A percentile compares a stretch with the other conserved stretches of the same genome.
Conservation (phyloP, 2,888 invertebrate genomes). For the Hirtodrosophila histrioides region DNA sequence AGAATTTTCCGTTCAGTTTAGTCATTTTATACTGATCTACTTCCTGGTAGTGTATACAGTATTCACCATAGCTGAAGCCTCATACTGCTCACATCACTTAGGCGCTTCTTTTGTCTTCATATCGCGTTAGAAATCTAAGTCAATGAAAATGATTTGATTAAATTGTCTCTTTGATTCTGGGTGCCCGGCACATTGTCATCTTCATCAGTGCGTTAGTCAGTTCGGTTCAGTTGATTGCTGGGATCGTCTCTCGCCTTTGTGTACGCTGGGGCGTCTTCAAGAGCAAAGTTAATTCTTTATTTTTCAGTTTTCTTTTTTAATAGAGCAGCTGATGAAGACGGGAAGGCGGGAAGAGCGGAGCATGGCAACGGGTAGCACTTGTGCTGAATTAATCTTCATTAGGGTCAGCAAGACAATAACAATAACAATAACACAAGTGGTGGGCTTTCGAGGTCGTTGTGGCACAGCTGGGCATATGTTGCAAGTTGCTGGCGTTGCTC, state of each 20-base stretch:
- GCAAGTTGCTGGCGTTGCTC: constrained; percentile 23
- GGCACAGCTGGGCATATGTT: constrained; percentile 41
- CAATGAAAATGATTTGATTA: constrained; percentile 55
- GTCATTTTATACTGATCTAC: neutral
- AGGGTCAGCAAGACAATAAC: constrained; percentile 57
- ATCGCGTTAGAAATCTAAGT: constrained; percentile 47
- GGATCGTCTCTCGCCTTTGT: constrained; percentile 9
- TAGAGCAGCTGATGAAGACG: neutral
- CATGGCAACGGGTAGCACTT: constrained; percentile 42
- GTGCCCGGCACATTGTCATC: constrained; percentile 33
- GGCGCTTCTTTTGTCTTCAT: constrained; percentile 10
- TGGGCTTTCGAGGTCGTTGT: constrained; percentile 32
- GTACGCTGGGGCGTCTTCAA: constrained; percentile 27
- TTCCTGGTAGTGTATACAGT: constrained; percentile 18
- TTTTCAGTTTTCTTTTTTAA: constrained; percentile 17
- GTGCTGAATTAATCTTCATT: constrained; percentile 77
- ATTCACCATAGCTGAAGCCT: neutral
- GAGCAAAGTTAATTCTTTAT: constrained; percentile 20
- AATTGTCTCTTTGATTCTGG: constrained; percentile 38
- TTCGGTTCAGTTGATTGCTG: neutral
- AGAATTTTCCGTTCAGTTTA: no score
- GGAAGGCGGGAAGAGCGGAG: constrained; percentile 2
- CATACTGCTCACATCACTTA: neutral
- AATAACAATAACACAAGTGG: constrained; percentile 41
- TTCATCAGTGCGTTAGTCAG: constrained; percentile 29